These are phyloP conservation scores for Hydrolagus colliei DNA, from an alignment of 2,797 vertebrate genomes.

Conservation along the genomic window DNA sequence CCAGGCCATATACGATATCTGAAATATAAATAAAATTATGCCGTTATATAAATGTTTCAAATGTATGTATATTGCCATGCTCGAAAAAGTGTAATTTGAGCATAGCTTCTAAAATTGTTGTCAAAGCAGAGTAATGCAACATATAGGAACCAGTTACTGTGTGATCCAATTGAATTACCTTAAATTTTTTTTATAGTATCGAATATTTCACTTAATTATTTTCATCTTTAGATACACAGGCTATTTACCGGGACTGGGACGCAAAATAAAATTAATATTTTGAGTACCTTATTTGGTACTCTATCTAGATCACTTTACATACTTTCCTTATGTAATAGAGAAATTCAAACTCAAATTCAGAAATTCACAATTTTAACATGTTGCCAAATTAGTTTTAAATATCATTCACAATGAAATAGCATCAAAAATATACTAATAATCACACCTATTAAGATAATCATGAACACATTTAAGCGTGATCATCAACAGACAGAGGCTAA, in stretches of 20 bases:
- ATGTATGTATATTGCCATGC: no score
- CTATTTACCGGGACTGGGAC: not conserved
- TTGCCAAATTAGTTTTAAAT: no score
- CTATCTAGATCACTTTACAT: not conserved
- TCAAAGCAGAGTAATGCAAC: not conserved
- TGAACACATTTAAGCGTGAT: no score
- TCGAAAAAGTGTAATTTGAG: no score
- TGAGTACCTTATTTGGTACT: not conserved
- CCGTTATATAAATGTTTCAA: not conserved
- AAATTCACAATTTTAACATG: no score
- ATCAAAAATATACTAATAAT: no score
- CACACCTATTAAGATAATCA: no score
- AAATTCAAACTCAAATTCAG: no score
- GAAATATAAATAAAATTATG: slow-evolving; percentile 35
- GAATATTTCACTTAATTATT: not conserved
- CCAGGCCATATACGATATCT: slow-evolving; percentile 69
- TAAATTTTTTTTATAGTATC: not conserved
- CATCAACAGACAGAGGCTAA: no score
- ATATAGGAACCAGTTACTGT: not conserved
- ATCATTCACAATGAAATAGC: no score
- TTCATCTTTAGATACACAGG: not conserved
- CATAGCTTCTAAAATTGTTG: no score
- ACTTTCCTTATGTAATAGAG: no score
- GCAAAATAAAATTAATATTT: not conserved
- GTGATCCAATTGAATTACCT: not conserved